A percentile compares a stretch with the other conserved stretches of the same genome.
phyloP scores from a whole-genome alignment of 1,140 invertebrate genomes.

The Tachypleus tridentatus region DNA sequence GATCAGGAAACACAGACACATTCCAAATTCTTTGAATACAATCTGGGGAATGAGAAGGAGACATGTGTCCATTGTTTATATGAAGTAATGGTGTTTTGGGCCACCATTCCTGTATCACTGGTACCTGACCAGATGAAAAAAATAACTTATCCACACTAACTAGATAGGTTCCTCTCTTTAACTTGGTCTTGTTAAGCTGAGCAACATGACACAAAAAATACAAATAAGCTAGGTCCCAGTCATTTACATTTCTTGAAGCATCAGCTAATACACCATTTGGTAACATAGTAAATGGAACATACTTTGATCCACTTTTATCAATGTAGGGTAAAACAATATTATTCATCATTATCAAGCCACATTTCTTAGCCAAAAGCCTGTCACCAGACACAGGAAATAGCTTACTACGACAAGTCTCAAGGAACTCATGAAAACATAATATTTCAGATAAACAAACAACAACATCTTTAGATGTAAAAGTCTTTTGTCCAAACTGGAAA shows the following conservation, averaged over 20 bases:
- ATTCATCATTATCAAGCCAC: slow-evolving; percentile 87
- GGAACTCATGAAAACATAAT: slow-evolving; percentile 77
- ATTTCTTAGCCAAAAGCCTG: slow-evolving; percentile 47
- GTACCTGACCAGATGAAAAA: too few relatives aligned
- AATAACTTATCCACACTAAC: too few relatives aligned
- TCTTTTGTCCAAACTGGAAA: slow-evolving; percentile 70
- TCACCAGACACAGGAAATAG: slow-evolving; percentile 52
- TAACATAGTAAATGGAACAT: slow-evolving; percentile 84
- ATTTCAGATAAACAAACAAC: slow-evolving; percentile 77
- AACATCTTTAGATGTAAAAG: slow-evolving; percentile 76
- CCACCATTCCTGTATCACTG: too few relatives aligned
- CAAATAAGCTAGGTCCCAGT: slow-evolving; percentile 81
- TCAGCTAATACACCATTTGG: slow-evolving; percentile 57
- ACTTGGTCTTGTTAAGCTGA: slow-evolving; percentile 78
- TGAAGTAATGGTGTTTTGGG: too few relatives aligned
- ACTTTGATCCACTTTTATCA: slow-evolving; percentile 63
- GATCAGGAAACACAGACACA: too few relatives aligned
- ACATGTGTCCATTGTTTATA: too few relatives aligned
- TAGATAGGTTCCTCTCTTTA: slow-evolving; percentile 50
- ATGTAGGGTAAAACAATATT: slow-evolving; percentile 89
- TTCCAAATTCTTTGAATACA: too few relatives aligned
- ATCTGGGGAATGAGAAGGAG: too few relatives aligned
- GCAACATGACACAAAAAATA: slow-evolving; percentile 92
- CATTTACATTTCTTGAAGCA: slow-evolving; percentile 70
- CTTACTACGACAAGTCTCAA: slow-evolving; percentile 60